These are phyloP conservation scores for Aphelinus certus DNA, from an alignment of 1,140 invertebrate genomes.

Conservation along the genomic window DNA sequence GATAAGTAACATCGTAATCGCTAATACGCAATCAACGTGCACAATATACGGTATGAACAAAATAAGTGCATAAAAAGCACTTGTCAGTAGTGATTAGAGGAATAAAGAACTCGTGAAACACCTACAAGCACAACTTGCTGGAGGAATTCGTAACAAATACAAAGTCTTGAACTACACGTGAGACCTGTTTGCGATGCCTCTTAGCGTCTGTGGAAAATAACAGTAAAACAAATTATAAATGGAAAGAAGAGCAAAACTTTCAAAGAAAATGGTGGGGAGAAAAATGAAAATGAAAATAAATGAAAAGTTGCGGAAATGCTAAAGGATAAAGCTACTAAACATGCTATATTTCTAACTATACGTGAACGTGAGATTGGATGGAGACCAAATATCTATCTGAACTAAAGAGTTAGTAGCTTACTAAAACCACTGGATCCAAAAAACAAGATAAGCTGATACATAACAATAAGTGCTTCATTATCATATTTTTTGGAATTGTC, in stretches of 20 bases:
- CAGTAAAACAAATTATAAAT: constrained; percentile 43
- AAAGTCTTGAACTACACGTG: constrained; percentile 43
- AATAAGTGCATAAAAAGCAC: constrained; percentile 1
- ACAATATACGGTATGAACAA: background rate
- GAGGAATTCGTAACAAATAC: background rate
- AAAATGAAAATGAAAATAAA: background rate
- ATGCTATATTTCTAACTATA: too few relatives aligned
- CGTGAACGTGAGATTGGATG: too few relatives aligned
- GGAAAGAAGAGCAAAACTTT: background rate
- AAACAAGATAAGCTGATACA: too few relatives aligned
- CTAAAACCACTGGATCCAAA: too few relatives aligned
- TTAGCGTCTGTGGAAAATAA: constrained; percentile 59
- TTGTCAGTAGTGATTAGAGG: background rate
- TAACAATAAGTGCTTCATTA: too few relatives aligned
- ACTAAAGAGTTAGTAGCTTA: too few relatives aligned
- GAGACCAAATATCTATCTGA: too few relatives aligned
- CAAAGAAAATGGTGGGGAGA: background rate
- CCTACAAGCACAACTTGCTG: constrained; percentile 16
- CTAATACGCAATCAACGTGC: background rate
- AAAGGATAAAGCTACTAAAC: too few relatives aligned
- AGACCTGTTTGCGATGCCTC: constrained; percentile 53
- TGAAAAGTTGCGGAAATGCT: too few relatives aligned
- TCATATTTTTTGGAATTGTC: too few relatives aligned
- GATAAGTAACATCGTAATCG: too few relatives aligned
- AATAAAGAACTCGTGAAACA: constrained; percentile 1